Evolutionary conservation across 2,113 vertebrate species (phyloP).

Genomic region (Nycticorax nycticorax): DNA sequence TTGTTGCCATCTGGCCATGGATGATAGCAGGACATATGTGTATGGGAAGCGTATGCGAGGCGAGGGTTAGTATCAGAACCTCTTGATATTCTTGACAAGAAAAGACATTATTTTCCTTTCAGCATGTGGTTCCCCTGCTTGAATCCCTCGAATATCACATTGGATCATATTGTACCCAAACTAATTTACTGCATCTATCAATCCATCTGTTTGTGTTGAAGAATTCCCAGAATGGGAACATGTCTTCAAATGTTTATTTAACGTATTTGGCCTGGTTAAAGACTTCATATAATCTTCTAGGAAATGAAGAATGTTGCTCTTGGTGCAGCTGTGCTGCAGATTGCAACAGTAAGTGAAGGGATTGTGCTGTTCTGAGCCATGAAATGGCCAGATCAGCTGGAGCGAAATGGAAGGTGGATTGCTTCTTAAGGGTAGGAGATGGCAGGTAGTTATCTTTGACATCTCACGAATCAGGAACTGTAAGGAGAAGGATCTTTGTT

Average conservation of each 20-base stretch:
- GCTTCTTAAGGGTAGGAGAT: neutral
- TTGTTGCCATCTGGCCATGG: neutral
- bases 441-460: neutral
- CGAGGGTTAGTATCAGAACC: neutral
- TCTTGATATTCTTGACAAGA: neutral
- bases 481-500: neutral
- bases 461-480: neutral
- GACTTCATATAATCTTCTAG: neutral
- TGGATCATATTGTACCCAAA: neutral
- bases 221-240: neutral
- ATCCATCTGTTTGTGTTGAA: neutral
- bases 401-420: neutral
- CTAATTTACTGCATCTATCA: neutral
- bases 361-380: neutral
- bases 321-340: neutral
- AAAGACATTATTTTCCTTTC: neutral
- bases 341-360: neutral
- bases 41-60: neutral
- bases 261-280: conserved; percentile 2
- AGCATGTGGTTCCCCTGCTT: neutral
- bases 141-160: neutral
- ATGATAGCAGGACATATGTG: neutral
- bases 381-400: neutral
- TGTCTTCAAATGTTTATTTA: neutral
- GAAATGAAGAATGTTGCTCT: neutral